Conservation (phyloP, 1,140 invertebrate species). For the Micrasema minimum region DNA sequence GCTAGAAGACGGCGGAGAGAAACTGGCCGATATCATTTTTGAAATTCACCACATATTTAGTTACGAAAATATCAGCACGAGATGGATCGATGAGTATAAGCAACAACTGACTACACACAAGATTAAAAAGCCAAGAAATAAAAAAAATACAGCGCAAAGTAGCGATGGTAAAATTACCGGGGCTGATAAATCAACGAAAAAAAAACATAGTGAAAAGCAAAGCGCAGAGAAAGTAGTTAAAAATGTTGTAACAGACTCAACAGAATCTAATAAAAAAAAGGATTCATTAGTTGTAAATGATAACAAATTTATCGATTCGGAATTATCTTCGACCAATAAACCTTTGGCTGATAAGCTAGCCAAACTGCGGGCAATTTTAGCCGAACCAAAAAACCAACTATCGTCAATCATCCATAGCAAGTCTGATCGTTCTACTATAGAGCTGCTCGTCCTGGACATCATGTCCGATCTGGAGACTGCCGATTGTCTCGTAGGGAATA, state of each 20-base stretch:
- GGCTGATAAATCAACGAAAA: too few relatives aligned
- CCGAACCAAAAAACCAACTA: too few relatives aligned
- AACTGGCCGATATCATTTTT: too few relatives aligned
- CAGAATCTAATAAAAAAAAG: too few relatives aligned
- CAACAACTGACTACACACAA: background rate
- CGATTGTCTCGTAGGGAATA: constrained; percentile 2
- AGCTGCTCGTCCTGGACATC: constrained; percentile 3
- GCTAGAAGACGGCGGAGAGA: background rate
- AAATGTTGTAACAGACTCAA: background rate
- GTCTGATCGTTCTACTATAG: background rate
- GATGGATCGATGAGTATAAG: constrained; percentile 13
- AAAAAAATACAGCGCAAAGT: background rate
- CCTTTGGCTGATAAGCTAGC: background rate
- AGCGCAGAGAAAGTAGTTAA: background rate
- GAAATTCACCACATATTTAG: background rate
- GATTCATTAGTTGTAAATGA: too few relatives aligned
- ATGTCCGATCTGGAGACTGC: constrained; percentile 9
- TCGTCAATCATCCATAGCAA: background rate
- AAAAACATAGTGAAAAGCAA: too few relatives aligned
- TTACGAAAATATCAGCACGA: background rate
- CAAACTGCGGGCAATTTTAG: too few relatives aligned
- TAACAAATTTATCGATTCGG: too few relatives aligned
- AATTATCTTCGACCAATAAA: background rate
- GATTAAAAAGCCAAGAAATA: background rate
- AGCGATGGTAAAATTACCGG: too few relatives aligned